Evolutionary conservation across 1,140 invertebrate species (phyloP).

Genomic region (Amyelois transitella): DNA sequence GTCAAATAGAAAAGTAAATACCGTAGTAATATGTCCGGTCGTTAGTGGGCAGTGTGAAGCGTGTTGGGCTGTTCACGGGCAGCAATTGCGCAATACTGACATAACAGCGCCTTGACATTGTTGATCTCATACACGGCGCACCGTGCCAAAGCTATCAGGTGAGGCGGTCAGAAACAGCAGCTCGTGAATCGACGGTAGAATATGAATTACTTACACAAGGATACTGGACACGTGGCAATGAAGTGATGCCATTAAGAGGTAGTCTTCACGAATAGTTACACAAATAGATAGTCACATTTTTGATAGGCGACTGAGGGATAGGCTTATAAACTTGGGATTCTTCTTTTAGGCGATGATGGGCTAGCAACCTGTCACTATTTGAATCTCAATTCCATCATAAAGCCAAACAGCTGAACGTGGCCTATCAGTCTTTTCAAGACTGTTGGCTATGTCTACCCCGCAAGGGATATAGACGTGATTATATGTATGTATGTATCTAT

Average conservation of each 20-base stretch:
- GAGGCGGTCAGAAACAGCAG: conserved; percentile 10
- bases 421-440: too few species aligned
- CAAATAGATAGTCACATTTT: neutral
- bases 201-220: conserved; percentile 23
- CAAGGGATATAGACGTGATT: too few species aligned
- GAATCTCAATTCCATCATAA: too few species aligned
- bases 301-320: too few species aligned
- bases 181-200: conserved; percentile 20
- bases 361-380: too few species aligned
- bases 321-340: too few species aligned
- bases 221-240: conserved; percentile 10
- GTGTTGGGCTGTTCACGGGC: neutral
- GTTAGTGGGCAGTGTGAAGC: neutral
- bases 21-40: neutral
- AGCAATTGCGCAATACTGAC: conserved; percentile 42
- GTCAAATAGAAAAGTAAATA: neutral
- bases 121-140: conserved; percentile 43
- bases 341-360: too few species aligned
- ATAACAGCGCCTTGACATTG: conserved; percentile 64
- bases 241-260: too few species aligned
- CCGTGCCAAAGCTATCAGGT: conserved; percentile 33
- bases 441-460: too few species aligned
- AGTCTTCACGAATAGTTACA: too few species aligned
- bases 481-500: too few species aligned
- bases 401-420: too few species aligned